A percentile compares a stretch with the other conserved stretches of the same genome.
Conservation (phyloP, 2,113 vertebrate genomes). For the Heptranchias perlo region DNA sequence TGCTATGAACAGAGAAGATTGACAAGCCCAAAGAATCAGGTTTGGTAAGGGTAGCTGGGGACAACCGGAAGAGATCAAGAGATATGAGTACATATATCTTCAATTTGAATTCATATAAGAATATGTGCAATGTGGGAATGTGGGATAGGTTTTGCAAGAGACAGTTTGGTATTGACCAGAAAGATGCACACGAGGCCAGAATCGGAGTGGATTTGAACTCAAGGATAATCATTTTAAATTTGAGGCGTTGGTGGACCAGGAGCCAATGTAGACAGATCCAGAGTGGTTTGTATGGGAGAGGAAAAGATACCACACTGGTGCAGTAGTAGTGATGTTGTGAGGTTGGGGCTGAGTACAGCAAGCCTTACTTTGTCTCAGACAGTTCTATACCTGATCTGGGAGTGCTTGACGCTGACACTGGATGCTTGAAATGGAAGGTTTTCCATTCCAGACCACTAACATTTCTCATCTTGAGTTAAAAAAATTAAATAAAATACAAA, state of each 20-base stretch:
- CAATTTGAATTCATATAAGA: no score
- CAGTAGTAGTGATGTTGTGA: background rate
- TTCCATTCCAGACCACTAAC: background rate
- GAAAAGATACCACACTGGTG: background rate
- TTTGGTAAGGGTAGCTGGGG: background rate
- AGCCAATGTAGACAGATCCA: background rate
- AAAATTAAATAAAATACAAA: no score
- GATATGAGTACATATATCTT: background rate
- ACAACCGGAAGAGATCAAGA: background rate
- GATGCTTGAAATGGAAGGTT: background rate
- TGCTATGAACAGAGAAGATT: background rate
- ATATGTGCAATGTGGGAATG: background rate
- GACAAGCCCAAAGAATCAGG: background rate
- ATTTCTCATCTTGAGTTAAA: background rate
- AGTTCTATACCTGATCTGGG: background rate
- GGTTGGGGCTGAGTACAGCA: background rate
- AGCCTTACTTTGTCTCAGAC: background rate
- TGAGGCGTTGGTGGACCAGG: no score
- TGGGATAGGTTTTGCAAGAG: background rate
- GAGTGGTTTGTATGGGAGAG: background rate
- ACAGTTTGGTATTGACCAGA: background rate
- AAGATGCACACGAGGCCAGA: no score
- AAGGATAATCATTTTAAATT: no score
- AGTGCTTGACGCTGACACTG: background rate
- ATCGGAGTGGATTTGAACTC: no score